Percentiles rank a stretch among this genome's conserved stretches.
phyloP scores from a whole-genome alignment of 1,140 invertebrate genomes.

The Trichonephila inaurata region DNA sequence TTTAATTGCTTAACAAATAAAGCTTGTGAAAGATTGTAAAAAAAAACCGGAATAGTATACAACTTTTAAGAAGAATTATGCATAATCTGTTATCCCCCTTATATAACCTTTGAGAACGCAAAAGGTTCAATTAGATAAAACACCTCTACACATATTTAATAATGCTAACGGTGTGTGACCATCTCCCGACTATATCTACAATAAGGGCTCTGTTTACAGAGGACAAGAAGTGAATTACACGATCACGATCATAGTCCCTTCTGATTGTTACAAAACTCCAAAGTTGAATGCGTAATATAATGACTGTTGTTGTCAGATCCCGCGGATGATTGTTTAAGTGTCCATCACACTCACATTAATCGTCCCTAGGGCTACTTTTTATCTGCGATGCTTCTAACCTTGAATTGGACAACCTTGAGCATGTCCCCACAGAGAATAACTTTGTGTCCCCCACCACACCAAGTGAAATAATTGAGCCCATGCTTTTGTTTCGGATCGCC shows the following conservation, averaged over 20 bases:
- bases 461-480: not conserved
- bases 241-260: not conserved
- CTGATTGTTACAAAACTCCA: not conserved
- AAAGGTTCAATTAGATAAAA: too few relatives aligned
- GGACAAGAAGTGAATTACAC: not conserved
- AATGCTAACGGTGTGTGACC: too few relatives aligned
- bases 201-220: too few relatives aligned
- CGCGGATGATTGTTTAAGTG: not conserved
- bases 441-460: not conserved
- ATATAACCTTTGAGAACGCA: too few relatives aligned
- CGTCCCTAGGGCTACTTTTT: not conserved
- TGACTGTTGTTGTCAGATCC: not conserved
- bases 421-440: not conserved
- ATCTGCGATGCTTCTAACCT: not conserved
- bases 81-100: too few relatives aligned
- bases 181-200: too few relatives aligned
- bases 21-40: too few relatives aligned
- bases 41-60: too few relatives aligned
- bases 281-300: not conserved
- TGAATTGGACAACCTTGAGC: slow-evolving; percentile 7
- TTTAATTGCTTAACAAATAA: too few relatives aligned
- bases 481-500: slow-evolving; percentile 12
- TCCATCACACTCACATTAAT: slow-evolving; percentile 18
- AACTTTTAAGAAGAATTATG: too few relatives aligned
- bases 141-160: too few relatives aligned